A percentile compares a stretch with the other conserved stretches of the same genome.
Evolutionary conservation across 2,113 vertebrate genomes (phyloP).

Genomic region (Pseudopipra pipra): DNA sequence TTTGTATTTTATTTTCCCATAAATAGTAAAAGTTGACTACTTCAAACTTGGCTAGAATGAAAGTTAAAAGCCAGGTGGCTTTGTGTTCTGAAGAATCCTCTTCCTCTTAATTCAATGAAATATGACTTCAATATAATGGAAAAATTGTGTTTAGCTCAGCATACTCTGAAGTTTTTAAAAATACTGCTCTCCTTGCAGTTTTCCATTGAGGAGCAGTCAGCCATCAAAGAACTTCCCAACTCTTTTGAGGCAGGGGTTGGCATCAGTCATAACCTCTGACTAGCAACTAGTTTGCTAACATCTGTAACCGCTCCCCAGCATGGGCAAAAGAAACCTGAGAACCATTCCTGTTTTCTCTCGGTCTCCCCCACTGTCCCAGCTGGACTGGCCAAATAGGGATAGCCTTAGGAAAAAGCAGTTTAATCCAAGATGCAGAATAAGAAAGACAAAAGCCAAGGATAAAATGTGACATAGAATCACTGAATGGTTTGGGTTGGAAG

Average conservation of each 20-base stretch:
- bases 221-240: accelerated
- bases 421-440: not conserved
- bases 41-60: not conserved
- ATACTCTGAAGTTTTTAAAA: not conserved
- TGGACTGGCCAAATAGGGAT: not conserved
- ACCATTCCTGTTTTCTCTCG: not conserved
- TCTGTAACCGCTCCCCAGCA: not conserved
- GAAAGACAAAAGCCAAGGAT: not conserved
- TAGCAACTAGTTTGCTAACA: not conserved
- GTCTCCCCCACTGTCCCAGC: accelerated
- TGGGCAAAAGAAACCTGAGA: not conserved
- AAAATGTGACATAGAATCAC: not conserved
- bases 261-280: not conserved
- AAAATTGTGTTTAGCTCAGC: not conserved
- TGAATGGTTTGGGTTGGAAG: not conserved
- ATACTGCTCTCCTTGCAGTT: not conserved
- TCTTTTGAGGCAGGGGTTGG: not conserved
- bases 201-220: not conserved
- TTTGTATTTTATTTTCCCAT: not conserved
- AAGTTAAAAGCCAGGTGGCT: not conserved
- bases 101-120: not conserved
- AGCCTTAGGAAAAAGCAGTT: not conserved
- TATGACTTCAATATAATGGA: not conserved
- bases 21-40: not conserved
- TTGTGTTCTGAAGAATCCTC: not conserved